These are phyloP conservation scores for Pseudochirops cupreus DNA, from an alignment of 2,797 vertebrate species.

Conservation along the genomic window DNA sequence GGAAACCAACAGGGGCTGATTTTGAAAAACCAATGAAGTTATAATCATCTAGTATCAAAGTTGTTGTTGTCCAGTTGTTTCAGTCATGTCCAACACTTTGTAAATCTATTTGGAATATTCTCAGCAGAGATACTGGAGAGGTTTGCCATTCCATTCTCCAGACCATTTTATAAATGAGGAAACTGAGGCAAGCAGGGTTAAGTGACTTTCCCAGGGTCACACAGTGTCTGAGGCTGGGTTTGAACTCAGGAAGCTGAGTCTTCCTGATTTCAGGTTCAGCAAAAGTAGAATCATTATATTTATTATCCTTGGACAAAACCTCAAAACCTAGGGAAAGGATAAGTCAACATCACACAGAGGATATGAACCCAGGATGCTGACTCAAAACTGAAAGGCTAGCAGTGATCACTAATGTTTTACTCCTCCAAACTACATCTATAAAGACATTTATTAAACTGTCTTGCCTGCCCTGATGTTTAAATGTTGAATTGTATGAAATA, in stretches of 20 bases:
- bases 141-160: neutral
- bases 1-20: neutral
- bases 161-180: neutral
- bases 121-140: neutral
- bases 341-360: neutral
- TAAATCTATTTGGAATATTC: neutral
- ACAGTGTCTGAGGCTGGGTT: neutral
- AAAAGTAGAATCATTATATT: neutral
- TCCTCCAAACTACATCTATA: neutral
- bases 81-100: neutral
- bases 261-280: no score
- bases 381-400: neutral
- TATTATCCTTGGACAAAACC: neutral
- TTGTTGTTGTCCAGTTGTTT: neutral
- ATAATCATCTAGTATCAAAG: neutral
- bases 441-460: neutral
- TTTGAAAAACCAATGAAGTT: neutral
- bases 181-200: neutral
- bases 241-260: neutral
- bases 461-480: neutral
- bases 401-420: neutral
- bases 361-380: neutral
- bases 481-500: neutral
- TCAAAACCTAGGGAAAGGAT: neutral
- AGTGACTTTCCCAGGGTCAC: neutral